Base-by-base conservation (phyloP, 2,113 vertebrate species). In the Coracopsis vasa region DNA sequence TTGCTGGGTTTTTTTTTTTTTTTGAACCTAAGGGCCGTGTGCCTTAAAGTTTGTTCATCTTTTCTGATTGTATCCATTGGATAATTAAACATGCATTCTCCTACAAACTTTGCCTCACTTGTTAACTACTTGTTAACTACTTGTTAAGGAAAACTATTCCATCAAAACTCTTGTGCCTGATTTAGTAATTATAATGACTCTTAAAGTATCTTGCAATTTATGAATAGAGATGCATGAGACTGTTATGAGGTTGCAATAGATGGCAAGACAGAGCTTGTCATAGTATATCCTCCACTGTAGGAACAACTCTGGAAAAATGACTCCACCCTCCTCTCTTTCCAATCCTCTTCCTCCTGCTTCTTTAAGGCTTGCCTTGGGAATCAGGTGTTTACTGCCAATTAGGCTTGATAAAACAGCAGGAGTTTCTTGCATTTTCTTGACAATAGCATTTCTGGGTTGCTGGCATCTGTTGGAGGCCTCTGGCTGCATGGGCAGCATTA, bases 391-490 rank as follows among this genome's bases (percentile, higher is more conserved):
- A 58, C 67, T 95, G 90, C 56, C 86, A 93, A 83, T 91, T 87
- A 95, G 58, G 41, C 92, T 71, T 94, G 77, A 88, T 42, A 82
- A 89, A 96, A 92, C 78, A 94, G 67, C 67, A 75, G 88, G 78
- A 85, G 39, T 86, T 83, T 86, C 50, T 92, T 89, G 47, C 60
- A 23, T 65, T 79, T 58, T 72, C 58, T 62, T 27, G 54, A 79
- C 45, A 79, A 51, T 31, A 58, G 41, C 70, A 66, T 90, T 95
- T 86, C 72, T 91, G 79, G 80, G 54, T 50, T 94, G 77, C 28
- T 84, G 74, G 69, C 61, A 91, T 83, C 28, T 85, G 77, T 72
- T 77, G 47, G 66, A 94, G 41, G 61, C 62, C 54, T 93, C 71
- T 94, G 86, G n/a, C 47, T 79, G 28, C 44, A 78, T 15, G 50